Percentiles rank a stretch among this genome's conserved stretches.
These are phyloP conservation scores for Halcyon malimbica DNA, from an alignment of 2,113 vertebrate species.

Conservation along the genomic window DNA sequence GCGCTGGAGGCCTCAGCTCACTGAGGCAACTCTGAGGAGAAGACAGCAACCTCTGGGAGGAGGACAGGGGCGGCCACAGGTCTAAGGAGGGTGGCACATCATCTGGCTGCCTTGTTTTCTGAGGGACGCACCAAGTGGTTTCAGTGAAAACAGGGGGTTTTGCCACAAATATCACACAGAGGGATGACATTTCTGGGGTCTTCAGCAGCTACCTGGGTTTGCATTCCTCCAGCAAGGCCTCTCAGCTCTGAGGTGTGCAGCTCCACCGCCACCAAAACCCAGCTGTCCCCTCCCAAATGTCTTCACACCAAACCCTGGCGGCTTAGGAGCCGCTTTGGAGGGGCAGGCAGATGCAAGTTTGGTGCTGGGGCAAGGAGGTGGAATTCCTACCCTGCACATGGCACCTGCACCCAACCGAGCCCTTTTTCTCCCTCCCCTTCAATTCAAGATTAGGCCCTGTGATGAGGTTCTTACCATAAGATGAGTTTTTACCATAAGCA, in stretches of 20 bases:
- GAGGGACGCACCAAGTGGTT: fast-evolving
- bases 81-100: fast-evolving
- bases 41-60: not conserved
- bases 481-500: not conserved
- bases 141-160: fast-evolving
- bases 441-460: not conserved
- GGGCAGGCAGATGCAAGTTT: no score
- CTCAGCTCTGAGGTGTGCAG: not conserved
- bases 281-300: not conserved
- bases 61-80: not conserved
- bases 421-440: not conserved
- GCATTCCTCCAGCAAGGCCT: not conserved
- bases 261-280: fast-evolving
- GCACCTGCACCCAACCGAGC: not conserved
- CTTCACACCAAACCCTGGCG: not conserved
- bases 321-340: not conserved
- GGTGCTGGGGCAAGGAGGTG: not conserved
- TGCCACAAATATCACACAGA: not conserved
- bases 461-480: not conserved
- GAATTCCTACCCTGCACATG: no score
- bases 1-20: fast-evolving
- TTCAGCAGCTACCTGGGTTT: not conserved
- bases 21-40: not conserved
- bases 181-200: fast-evolving
- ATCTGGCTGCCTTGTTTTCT: not conserved